Conservation (phyloP, 2,113 vertebrate genomes). For the Varanus salvator region DNA sequence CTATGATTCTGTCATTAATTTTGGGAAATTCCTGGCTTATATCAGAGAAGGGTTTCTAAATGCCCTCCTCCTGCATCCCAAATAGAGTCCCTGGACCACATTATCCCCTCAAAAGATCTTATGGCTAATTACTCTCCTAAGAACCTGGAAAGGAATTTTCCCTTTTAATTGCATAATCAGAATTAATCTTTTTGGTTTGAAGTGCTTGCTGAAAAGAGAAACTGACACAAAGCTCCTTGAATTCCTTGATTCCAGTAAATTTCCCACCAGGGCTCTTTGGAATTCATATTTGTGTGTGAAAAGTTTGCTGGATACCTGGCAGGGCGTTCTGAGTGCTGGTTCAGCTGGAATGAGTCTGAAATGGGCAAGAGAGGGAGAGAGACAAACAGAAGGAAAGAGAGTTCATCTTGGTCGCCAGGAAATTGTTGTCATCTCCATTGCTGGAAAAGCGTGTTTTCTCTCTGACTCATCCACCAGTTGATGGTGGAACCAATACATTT, state of each 20-base stretch:
- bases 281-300: neutral
- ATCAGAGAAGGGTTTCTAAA: neutral
- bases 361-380: neutral
- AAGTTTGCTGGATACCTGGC: neutral
- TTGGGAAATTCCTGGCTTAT: neutral
- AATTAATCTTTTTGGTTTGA: constrained; percentile 52
- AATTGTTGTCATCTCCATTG: neutral
- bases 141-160: constrained; percentile 38
- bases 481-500: neutral
- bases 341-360: neutral
- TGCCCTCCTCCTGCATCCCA: neutral
- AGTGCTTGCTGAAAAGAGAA: constrained; percentile 61
- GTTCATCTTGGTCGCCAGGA: neutral
- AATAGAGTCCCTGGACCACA: neutral
- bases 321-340: neutral
- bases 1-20: too few species aligned
- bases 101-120: neutral
- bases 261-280: neutral
- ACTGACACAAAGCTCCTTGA: neutral
- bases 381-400: neutral
- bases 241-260: constrained; percentile 11
- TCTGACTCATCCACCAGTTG: neutral
- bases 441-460: neutral
- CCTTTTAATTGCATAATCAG: neutral
- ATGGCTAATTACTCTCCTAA: neutral